These are phyloP conservation scores for Eciton burchellii DNA, from an alignment of 1,140 invertebrate genomes.

Conservation along the genomic window DNA sequence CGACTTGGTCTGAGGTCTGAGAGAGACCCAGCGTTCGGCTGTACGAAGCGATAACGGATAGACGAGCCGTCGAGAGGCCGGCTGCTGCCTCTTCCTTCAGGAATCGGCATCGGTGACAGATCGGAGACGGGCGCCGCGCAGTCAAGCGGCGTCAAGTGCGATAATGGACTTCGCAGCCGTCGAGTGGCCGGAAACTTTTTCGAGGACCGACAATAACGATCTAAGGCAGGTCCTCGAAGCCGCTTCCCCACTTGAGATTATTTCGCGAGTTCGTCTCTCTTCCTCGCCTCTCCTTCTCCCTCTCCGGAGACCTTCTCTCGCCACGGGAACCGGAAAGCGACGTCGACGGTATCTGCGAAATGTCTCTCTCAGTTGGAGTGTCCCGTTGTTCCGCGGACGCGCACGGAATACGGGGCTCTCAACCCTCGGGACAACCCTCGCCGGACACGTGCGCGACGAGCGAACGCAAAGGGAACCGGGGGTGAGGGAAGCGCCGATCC, in stretches of 20 bases:
- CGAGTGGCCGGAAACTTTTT: slow-evolving; percentile 77
- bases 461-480: not conserved
- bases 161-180: slow-evolving; percentile 66
- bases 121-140: slow-evolving; percentile 57
- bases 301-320: slow-evolving; percentile 60
- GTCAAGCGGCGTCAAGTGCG: slow-evolving; percentile 64
- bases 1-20: not conserved
- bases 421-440: slow-evolving; percentile 2
- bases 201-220: slow-evolving; percentile 71
- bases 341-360: slow-evolving; percentile 50
- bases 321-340: slow-evolving; percentile 31
- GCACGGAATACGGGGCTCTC: slow-evolving; percentile 17
- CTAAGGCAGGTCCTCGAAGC: slow-evolving; percentile 7
- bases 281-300: slow-evolving; percentile 35
- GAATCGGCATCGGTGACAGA: slow-evolving; percentile 62
- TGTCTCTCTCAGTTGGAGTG: slow-evolving; percentile 58
- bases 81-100: not conserved
- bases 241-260: slow-evolving; percentile 64
- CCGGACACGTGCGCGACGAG: slow-evolving; percentile 9
- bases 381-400: slow-evolving; percentile 49
- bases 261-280: slow-evolving; percentile 71
- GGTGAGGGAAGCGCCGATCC: slow-evolving; percentile 43
- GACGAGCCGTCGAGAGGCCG: not conserved
- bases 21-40: not conserved
- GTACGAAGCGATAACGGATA: not conserved